Evolutionary conservation across 2,888 invertebrate species (phyloP).

Genomic region (Smittia aterrima): DNA sequence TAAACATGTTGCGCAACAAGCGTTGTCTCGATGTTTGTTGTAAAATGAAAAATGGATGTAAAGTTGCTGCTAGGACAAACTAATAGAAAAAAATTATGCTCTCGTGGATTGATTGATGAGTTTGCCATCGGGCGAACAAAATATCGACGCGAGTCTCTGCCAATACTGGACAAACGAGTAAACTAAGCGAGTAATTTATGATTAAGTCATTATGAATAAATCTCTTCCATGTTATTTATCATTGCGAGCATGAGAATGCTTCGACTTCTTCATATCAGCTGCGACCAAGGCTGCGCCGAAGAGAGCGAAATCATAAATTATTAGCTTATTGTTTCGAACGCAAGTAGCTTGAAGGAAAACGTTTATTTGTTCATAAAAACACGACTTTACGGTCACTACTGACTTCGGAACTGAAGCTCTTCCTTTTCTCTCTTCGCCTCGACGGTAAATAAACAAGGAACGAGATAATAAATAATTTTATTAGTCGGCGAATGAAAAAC

Average conservation of each 20-base stretch:
- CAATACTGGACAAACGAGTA: neutral
- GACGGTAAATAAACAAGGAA: neutral
- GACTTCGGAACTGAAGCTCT: neutral
- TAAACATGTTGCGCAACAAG: neutral
- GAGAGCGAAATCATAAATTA: slow-evolving; percentile 27
- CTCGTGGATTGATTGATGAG: slow-evolving; percentile 5
- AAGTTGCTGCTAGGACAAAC: slow-evolving; percentile 1
- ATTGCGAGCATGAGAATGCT: neutral
- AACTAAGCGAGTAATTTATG: slow-evolving; percentile 5
- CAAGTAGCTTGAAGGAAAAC: slow-evolving; percentile 29
- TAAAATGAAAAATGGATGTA: slow-evolving; percentile 16
- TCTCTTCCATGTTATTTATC: slow-evolving; percentile 10
- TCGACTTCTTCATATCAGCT: neutral
- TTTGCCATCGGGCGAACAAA: neutral
- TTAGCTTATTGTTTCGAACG: slow-evolving; percentile 19
- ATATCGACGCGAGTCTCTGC: neutral
- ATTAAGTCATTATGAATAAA: slow-evolving; percentile 31
- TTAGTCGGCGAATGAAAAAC: neutral
- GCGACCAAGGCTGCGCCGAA: neutral
- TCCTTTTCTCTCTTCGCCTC: neutral
- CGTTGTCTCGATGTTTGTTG: neutral
- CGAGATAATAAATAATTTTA: slow-evolving; percentile 11
- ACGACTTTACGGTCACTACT: slow-evolving; percentile 19
- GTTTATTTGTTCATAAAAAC: slow-evolving; percentile 18
- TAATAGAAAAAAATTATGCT: slow-evolving; percentile 4